phyloP scores from a whole-genome alignment of 1,140 invertebrate species.

The Apis mellifera region Amel_HAv3.1 CM009934.2:11573501-11574000 shows the following conservation, averaged over 20 bases:
- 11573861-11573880: background rate
- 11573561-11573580: background rate
- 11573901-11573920: background rate
- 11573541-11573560: constrained; percentile 10
- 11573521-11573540: constrained; percentile 1
- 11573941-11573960: no score
- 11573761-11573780: background rate
- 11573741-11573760: background rate
- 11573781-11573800: background rate
- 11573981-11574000: no score
- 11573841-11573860: constrained; percentile 16
- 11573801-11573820: background rate
- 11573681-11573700: background rate
- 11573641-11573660: background rate
- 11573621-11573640: background rate
- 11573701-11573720: background rate
- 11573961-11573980: no score
- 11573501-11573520: no score
- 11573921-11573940: background rate
- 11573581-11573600: background rate
- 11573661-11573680: background rate
- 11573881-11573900: background rate
- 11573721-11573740: background rate
- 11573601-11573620: constrained; percentile 14
- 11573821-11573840: constrained; percentile 1